Evolutionary conservation across 2,797 vertebrate genomes (phyloP), one percentile per base, ranked within the genome.

Genomic region (Sciaenops ocellatus): DNA sequence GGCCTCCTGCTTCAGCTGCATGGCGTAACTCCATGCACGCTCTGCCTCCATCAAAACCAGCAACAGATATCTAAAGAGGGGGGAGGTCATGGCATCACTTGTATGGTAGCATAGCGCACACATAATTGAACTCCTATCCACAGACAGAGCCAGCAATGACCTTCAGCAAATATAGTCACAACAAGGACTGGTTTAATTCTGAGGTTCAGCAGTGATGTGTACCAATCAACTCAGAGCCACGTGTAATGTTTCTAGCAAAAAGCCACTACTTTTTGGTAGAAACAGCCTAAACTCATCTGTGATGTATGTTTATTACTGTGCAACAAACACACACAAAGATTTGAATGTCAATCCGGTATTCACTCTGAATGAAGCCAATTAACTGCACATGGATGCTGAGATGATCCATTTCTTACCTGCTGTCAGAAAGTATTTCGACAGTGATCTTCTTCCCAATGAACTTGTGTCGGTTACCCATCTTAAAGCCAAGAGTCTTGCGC

Each of bases 1-100:
- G 12, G 98, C 98, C 82, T 99, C 98, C 90, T 98, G 98, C 79
- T 99, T 99, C 87, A 99, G 96, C 94, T 99, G 98, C 98, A 99
- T 99, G 90, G 98, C 97, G 0, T 99, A 99, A 87, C 98, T 99
- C 98, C 98, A 99, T 15, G 98, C 98, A 51, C 98, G 94, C 87
- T 99, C 98, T 0, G 98, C 97, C 81, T 99, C 97, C 97, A 99
- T 99, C 87, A 99, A 93, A 76, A 98, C 96, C 88, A 99, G 86
- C 82, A 99, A 91, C 72, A 99, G 93, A 50, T 99, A 98, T 81
- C 98, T 99, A 28, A 10, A 54, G 42, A 30, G 47, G 18, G 30
- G 34, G 6, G 1, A 9, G 4, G 48, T 5, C 5, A 1, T 4
- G 30, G 3, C 10, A 48, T 76, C 5, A 76, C 24, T 22, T 30